phyloP scores from a whole-genome alignment of 2,113 vertebrate species.

The Accipiter virgatus region DNA sequence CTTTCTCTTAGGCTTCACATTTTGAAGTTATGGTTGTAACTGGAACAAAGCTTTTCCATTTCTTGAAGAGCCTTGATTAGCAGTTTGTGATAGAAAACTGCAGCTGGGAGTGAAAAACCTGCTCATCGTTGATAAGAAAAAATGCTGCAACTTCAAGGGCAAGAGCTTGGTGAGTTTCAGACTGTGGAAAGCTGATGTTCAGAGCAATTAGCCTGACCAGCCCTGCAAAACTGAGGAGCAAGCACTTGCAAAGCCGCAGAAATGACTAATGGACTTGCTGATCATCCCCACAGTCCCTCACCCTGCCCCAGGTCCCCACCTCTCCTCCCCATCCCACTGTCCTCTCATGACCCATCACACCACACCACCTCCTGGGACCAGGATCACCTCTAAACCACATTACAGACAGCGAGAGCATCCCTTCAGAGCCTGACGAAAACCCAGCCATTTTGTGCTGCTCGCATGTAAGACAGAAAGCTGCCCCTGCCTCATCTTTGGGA shows the following conservation, averaged over 20 bases:
- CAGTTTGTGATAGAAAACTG: not conserved
- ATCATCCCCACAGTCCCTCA: no score
- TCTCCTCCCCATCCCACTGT: no score
- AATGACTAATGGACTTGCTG: not conserved
- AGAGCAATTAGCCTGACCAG: not conserved
- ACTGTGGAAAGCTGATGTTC: not conserved
- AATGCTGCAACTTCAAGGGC: not conserved
- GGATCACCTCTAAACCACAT: not conserved
- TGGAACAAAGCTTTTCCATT: not conserved
- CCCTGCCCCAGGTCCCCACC: no score
- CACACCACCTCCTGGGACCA: not conserved
- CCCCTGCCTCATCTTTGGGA: not conserved
- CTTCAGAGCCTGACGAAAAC: not conserved
- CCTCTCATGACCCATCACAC: no score
- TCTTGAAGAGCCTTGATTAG: not conserved
- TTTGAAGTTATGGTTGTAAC: not conserved
- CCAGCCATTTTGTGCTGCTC: accelerated
- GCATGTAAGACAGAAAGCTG: not conserved
- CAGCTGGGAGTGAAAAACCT: not conserved
- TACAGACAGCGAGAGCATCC: not conserved
- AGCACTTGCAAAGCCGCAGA: not conserved
- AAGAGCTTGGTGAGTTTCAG: not conserved
- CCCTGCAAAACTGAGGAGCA: not conserved
- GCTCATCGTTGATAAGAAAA: not conserved
- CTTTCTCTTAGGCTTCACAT: not conserved